A percentile compares a stretch with the other conserved stretches of the same genome.
Conservation (phyloP, 2,113 vertebrate genomes). For the human (Homo sapiens) region DNA sequence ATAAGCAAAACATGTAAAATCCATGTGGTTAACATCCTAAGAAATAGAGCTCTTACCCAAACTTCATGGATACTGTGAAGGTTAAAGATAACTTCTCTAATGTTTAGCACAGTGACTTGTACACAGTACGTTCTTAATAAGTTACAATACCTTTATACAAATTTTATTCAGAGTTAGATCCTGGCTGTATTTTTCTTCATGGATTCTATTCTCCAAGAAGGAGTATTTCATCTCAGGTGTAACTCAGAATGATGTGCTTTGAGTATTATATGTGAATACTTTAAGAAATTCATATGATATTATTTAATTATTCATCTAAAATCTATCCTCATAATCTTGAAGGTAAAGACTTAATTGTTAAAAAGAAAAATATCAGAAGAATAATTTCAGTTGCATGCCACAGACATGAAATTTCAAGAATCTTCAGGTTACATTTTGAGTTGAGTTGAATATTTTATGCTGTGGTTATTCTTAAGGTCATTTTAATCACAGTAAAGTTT, state of each 20-base stretch:
- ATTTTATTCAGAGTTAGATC: background rate
- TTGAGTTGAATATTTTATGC: background rate
- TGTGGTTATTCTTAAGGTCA: background rate
- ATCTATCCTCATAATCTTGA: background rate
- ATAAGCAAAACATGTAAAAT: too few relatives aligned
- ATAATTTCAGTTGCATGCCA: fast-evolving
- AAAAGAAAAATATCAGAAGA: background rate
- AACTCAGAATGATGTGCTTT: background rate
- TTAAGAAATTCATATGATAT: background rate
- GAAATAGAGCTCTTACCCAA: background rate
- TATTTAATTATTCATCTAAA: background rate
- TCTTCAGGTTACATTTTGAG: background rate
- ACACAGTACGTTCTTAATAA: too few relatives aligned
- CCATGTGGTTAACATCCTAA: background rate
- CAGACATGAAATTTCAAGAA: background rate
- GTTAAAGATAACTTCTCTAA: background rate
- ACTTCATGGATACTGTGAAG: background rate
- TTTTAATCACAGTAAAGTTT: background rate
- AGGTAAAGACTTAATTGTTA: background rate
- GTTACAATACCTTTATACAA: too few relatives aligned
- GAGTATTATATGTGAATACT: background rate
- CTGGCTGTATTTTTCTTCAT: background rate
- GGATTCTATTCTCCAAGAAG: background rate
- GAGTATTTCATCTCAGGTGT: background rate
- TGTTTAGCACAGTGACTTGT: background rate